Evolutionary conservation across 2,113 vertebrate species (phyloP).

Genomic region (Budorcas taxicolor): DNA sequence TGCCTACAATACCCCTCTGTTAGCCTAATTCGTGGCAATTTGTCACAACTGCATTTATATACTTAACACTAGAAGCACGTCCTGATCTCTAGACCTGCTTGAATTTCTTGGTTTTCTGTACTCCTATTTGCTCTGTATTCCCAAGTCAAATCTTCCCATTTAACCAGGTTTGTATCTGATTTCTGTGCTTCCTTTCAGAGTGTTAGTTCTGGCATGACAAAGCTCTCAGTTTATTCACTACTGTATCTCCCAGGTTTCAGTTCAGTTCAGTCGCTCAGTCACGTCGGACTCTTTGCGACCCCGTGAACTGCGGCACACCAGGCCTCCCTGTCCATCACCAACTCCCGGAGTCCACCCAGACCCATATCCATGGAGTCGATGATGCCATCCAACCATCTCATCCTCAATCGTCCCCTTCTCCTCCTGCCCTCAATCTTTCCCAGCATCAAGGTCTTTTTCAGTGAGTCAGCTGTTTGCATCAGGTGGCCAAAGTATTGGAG

Average conservation of each 20-base stretch:
- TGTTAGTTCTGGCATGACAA: background rate
- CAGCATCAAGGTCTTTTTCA: too few relatives aligned
- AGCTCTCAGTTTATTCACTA: background rate
- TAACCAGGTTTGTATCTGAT: background rate
- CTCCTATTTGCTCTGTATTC: background rate
- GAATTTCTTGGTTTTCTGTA: background rate
- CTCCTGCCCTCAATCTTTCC: too few relatives aligned
- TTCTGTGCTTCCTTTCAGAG: background rate
- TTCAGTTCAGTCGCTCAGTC: too few relatives aligned
- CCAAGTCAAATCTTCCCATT: background rate
- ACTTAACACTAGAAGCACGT: background rate
- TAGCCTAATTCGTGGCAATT: background rate
- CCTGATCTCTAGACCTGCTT: background rate
- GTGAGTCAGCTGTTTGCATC: too few relatives aligned
- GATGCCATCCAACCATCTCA: too few relatives aligned
- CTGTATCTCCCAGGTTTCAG: background rate
- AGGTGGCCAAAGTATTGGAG: too few relatives aligned
- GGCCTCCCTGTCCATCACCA: too few relatives aligned
- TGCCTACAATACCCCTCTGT: background rate
- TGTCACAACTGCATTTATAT: background rate
- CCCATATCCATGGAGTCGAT: too few relatives aligned
- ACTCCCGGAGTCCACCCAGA: too few relatives aligned
- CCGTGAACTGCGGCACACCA: accelerated
- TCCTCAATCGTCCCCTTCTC: too few relatives aligned
- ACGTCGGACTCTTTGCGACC: accelerated